Evolutionary conservation across 2,888 invertebrate species (phyloP), one percentile per base, ranked within the genome.

Genomic region (Netelia virgata): DNA sequence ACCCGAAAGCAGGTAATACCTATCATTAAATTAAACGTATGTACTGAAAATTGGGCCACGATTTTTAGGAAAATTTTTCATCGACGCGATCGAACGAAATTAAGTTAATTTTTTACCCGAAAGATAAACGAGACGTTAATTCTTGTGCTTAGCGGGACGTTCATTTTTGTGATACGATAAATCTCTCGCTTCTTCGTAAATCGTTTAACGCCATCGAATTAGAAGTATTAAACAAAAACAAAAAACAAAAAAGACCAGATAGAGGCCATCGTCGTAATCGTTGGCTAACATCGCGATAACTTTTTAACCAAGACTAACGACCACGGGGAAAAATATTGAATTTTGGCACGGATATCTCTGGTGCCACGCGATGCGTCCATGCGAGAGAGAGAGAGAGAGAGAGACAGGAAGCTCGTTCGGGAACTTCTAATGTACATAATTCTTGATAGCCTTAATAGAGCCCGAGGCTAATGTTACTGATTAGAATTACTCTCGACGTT

Each of bases 351-450:
- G 2, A 16, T 43, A 11, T 73, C 23, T 36, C 41, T 8, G 23
- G 6, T 5, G 9, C 18, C 16, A 20, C 6, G 47, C 63, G 28
- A 9, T 3, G 69, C 61, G 63, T n/a, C 28, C 68, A n/a, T 61
- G 55, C 64, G 28, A 28, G 28, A 3, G 28, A 28, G 28, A 28
- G 28, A 28, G 28, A 28, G 28, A 28, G 28, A 23, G 23, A 23
- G 23, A 28, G 28, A 28, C 3, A 28, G 28, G 28, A 55, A 61
- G 55, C 55, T 57, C 72, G 72, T 72, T 66, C 68, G 5, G 28
- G 66, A 82, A 77, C 82, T 77, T 61, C 77, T 72, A 72, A 68
- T 77, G 72, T 82, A 73, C 72, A 82, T 77, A 68, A 77, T 73
- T 82, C 72, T 82, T 68, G 72, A 82, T 82, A 68, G 14, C 68